Evolutionary conservation across 2,797 vertebrate genomes (phyloP), one percentile per base, ranked within the genome.

Genomic region (Eleutherodactylus coqui): DNA sequence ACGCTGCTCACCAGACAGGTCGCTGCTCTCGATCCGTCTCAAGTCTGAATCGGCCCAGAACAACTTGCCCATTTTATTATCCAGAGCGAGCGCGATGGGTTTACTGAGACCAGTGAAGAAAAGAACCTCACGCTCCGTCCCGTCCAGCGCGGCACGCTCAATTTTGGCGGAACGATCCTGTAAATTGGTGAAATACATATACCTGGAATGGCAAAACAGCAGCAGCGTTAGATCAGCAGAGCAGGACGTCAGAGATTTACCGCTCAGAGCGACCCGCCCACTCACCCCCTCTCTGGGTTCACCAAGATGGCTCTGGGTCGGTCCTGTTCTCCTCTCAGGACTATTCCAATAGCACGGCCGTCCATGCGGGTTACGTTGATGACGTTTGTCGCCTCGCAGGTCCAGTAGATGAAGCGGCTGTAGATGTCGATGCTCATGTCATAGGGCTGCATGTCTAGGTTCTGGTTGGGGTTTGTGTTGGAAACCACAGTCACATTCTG

Each of bases 111-210:
- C 97, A 32, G 95, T 97, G 91, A 97, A 98, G 91, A 99, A 99
- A 82, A 99, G 94, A 8, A 99, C 96, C 90, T 99, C 98, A 0
- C 98, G 94, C 90, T 99, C 98, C 0, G 97, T 99, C 17, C 98
- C 98, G 85, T 99, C 98, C 92, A 99, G 88, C 0, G 97, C 97
- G 5, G 97, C 97, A 0, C 98, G 94, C 93, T 99, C 98, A 81
- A 99, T 99, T 93, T 97, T 98, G 0, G 98, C 96, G 0, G 97
- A 97, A 21, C 97, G 95, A 75, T 99, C 98, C 91, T 98, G 95
- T 64, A 99, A 94, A 91, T 99, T 99, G 89, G 97, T 99, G 93
- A 99, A 99, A 94, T 99, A 99, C 98, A 99, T 98, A 93, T 99
- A 99, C 90, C 97, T 99, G 92, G 55, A 90, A 90, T 5, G 87